Conservation (phyloP, 2,113 vertebrate species). For the Ursus arctos region DNA sequence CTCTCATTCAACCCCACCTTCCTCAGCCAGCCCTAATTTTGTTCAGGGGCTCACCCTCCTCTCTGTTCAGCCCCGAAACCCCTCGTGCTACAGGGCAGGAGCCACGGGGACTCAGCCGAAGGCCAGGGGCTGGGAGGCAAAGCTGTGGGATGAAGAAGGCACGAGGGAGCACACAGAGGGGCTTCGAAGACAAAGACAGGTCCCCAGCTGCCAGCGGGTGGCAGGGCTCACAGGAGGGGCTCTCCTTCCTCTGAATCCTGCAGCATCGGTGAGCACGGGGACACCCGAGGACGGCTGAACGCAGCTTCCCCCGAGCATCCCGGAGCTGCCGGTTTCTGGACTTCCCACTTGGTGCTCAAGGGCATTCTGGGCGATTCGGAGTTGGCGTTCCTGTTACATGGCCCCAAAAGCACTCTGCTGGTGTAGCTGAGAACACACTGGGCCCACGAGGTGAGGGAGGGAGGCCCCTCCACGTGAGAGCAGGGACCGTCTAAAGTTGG, state of each 20-base stretch:
- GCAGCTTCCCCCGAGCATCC: neutral
- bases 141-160: accelerated
- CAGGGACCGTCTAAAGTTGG: neutral
- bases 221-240: neutral
- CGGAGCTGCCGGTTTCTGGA: accelerated
- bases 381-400: neutral
- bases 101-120: accelerated
- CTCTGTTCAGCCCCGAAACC: neutral
- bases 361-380: accelerated
- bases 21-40: too few species aligned
- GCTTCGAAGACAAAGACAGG: accelerated
- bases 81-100: neutral
- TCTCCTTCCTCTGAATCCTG: neutral
- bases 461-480: neutral
- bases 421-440: neutral
- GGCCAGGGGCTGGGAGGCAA: neutral
- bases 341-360: accelerated
- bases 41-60: neutral
- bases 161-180: accelerated
- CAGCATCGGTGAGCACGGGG: accelerated
- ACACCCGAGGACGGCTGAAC: accelerated
- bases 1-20: too few species aligned
- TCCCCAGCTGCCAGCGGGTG: neutral
- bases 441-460: neutral
- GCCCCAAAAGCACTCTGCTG: neutral